Conservation (phyloP, 1,140 invertebrate genomes). For the Tribolium castaneum region DNA sequence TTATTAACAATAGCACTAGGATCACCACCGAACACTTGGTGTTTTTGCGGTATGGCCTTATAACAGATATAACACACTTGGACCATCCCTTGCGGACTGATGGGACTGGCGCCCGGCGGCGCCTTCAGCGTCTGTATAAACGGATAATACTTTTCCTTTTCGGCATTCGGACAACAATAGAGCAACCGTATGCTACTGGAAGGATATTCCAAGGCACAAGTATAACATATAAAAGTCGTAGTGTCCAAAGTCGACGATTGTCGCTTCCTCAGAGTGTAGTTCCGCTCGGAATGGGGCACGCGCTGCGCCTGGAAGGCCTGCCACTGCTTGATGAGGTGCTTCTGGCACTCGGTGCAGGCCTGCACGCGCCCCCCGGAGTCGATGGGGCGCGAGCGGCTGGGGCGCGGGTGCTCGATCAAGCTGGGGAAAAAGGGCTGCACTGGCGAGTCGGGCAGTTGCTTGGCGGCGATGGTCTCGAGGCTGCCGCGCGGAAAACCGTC, state of each 20-base stretch:
- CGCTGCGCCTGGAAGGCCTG: conserved; percentile 75
- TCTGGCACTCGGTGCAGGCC: conserved; percentile 83
- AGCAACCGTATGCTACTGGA: conserved; percentile 81
- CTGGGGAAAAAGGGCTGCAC: conserved; percentile 84
- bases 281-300: conserved; percentile 79
- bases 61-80: conserved; percentile 88
- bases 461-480: conserved; percentile 73
- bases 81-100: conserved; percentile 84
- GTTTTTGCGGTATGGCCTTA: conserved; percentile 83
- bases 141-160: conserved; percentile 88
- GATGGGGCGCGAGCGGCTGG: conserved; percentile 84
- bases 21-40: conserved; percentile 76
- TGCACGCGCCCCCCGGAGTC: conserved; percentile 83
- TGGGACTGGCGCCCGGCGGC: conserved; percentile 84
- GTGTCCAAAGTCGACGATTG: conserved; percentile 73
- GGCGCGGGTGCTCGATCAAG: conserved; percentile 84
- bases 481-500: conserved; percentile 85
- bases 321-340: conserved; percentile 87
- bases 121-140: conserved; percentile 83
- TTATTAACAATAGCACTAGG: conserved; percentile 56
- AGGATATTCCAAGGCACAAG: conserved; percentile 83
- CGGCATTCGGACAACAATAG: conserved; percentile 86
- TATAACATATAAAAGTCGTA: conserved; percentile 88
- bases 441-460: conserved; percentile 66
- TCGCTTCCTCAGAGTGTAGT: conserved; percentile 82